Evolutionary conservation across 1,140 invertebrate species (phyloP).

Genomic region (Maniola jurtina): DNA sequence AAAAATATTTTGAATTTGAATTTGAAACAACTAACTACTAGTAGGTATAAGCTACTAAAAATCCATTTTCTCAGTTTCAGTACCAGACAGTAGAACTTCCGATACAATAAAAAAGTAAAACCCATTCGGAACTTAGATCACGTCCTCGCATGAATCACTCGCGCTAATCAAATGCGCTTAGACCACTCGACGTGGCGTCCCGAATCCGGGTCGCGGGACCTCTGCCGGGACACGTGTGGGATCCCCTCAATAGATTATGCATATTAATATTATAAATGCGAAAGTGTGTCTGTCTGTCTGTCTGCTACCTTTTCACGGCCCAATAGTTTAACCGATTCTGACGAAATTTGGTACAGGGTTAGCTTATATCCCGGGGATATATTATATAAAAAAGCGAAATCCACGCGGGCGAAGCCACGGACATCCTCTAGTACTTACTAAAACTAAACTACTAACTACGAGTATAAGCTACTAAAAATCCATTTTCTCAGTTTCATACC

Average conservation of each 20-base stretch:
- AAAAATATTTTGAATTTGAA: no score
- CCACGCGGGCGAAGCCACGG: no score
- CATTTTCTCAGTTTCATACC: not conserved
- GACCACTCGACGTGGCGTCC: slow-evolving; percentile 26
- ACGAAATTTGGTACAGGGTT: no score
- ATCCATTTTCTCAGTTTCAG: not conserved
- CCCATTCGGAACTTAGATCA: slow-evolving; percentile 3
- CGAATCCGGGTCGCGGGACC: slow-evolving; percentile 29
- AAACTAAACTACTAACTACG: no score
- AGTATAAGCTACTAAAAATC: not conserved
- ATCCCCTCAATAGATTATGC: slow-evolving; percentile 24
- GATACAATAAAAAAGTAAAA: not conserved
- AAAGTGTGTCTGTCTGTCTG: no score
- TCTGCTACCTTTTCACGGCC: no score
- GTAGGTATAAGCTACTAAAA: not conserved
- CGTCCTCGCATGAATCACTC: slow-evolving; percentile 27
- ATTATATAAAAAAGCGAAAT: no score
- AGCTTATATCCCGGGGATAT: no score
- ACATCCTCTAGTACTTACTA: no score
- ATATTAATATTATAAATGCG: no score
- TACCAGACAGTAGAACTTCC: not conserved
- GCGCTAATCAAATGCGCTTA: slow-evolving; percentile 30
- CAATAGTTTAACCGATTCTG: no score
- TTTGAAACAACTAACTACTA: no score
- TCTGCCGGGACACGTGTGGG: slow-evolving; percentile 18